Conservation (phyloP, 2,797 vertebrate species). For the Sciaenops ocellatus region DNA sequence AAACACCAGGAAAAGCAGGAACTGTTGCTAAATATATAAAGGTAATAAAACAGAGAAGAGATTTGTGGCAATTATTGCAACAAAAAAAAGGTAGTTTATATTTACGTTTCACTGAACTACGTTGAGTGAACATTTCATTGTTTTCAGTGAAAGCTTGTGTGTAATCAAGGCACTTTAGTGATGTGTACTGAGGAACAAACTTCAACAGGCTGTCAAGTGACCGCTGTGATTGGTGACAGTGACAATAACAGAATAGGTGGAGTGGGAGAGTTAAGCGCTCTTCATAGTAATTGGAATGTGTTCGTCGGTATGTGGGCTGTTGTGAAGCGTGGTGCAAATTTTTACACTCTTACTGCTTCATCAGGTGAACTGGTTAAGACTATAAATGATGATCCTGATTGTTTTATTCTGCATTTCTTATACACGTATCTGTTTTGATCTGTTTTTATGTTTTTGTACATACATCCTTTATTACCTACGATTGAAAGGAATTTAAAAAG, state of each 20-base stretch:
- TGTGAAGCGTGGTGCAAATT: constrained; percentile 37
- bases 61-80: constrained; percentile 16
- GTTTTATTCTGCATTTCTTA: neutral
- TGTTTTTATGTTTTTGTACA: too few species aligned
- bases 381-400: neutral
- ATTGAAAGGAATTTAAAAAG: neutral
- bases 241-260: constrained; percentile 54
- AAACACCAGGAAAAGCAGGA: neutral
- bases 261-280: constrained; percentile 69
- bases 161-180: constrained; percentile 47
- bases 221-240: constrained; percentile 54
- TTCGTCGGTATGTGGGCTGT: constrained; percentile 60
- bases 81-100: too few species aligned
- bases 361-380: neutral
- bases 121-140: constrained; percentile 28
- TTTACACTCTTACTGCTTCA: constrained; percentile 26
- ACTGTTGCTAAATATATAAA: constrained; percentile 8
- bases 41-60: constrained; percentile 3
- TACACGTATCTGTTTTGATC: too few species aligned
- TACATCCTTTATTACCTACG: neutral
- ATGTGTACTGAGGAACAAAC: constrained; percentile 39
- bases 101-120: neutral
- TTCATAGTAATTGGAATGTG: constrained; percentile 63
- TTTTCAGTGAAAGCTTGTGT: constrained; percentile 39
- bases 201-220: constrained; percentile 59